These are phyloP conservation scores for Drosophila murphyi DNA, from an alignment of 1,140 invertebrate species.

Conservation along the genomic window DNA sequence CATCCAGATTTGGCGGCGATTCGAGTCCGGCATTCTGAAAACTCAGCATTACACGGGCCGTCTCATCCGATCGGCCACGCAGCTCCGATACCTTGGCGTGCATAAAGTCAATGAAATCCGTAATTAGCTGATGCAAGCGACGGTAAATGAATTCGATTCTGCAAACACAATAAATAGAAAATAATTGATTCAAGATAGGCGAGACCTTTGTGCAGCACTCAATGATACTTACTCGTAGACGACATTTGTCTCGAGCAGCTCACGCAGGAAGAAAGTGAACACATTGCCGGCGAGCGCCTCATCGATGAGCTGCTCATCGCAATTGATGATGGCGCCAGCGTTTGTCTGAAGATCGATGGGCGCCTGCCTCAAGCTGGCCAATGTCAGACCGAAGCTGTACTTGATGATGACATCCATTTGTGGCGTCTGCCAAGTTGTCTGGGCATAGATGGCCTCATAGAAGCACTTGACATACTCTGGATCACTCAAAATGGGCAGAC, in stretches of 20 bases:
- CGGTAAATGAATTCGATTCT: slow-evolving; percentile 90
- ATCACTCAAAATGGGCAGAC: slow-evolving; percentile 90
- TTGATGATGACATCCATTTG: slow-evolving; percentile 91
- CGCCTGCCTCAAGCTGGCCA: slow-evolving; percentile 89
- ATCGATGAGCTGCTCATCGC: slow-evolving; percentile 91
- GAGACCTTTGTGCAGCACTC: slow-evolving; percentile 54
- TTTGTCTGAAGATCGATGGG: slow-evolving; percentile 65
- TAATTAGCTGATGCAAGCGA: slow-evolving; percentile 93
- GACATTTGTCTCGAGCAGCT: slow-evolving; percentile 89
- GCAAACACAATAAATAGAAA: background rate
- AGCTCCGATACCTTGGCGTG: slow-evolving; percentile 93
- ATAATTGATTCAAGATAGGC: no score
- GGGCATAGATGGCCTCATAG: slow-evolving; percentile 82
- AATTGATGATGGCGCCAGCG: slow-evolving; percentile 85
- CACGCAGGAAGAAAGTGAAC: slow-evolving; percentile 91
- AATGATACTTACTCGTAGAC: slow-evolving; percentile 87
- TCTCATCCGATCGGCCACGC: slow-evolving; percentile 94
- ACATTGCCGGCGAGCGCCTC: slow-evolving; percentile 91
- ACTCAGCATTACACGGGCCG: slow-evolving; percentile 91
- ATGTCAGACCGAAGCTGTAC: slow-evolving; percentile 91
- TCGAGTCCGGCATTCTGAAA: slow-evolving; percentile 93
- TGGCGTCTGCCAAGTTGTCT: slow-evolving; percentile 86
- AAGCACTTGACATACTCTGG: slow-evolving; percentile 88
- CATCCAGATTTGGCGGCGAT: slow-evolving; percentile 89
- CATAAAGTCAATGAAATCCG: slow-evolving; percentile 97